These are phyloP conservation scores for Ecliptopera silaceata DNA, from an alignment of 2,888 invertebrate species.

Conservation along the genomic window DNA sequence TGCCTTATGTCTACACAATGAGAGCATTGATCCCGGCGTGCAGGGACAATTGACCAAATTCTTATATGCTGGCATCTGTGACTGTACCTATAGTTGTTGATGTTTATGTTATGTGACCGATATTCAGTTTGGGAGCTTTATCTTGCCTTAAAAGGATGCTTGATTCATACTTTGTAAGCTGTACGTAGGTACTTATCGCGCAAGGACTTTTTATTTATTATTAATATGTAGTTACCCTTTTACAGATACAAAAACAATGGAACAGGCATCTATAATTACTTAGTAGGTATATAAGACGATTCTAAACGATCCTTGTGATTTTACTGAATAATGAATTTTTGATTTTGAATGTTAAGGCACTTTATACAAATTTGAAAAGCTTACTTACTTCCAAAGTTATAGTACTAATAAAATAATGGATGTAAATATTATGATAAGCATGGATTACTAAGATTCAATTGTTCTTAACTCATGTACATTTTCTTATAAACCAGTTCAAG, in stretches of 20 bases:
- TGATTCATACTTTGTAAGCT: constrained; percentile 18
- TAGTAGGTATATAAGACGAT: no score
- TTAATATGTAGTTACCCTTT: neutral
- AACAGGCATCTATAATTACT: no score
- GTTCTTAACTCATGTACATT: neutral
- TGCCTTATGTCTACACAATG: constrained; percentile 75
- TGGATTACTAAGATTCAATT: neutral
- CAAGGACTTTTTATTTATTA: neutral
- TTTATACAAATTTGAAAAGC: no score
- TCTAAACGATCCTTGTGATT: no score
- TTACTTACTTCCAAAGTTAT: neutral
- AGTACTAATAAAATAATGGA: neutral
- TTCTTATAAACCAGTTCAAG: constrained; percentile 57
- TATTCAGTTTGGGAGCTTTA: constrained; percentile 40
- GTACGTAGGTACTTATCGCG: neutral
- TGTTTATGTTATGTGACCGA: constrained; percentile 46
- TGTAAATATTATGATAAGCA: neutral
- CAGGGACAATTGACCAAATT: constrained; percentile 68
- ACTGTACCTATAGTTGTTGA: constrained; percentile 15
- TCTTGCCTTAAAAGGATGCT: constrained; percentile 47
- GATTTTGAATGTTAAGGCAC: no score
- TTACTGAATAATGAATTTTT: no score
- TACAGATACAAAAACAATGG: no score
- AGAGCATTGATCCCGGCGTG: constrained; percentile 78
- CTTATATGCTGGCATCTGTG: constrained; percentile 41